Evolutionary conservation across 2,113 vertebrate species (phyloP).

Genomic region (Etia nguti): DNA sequence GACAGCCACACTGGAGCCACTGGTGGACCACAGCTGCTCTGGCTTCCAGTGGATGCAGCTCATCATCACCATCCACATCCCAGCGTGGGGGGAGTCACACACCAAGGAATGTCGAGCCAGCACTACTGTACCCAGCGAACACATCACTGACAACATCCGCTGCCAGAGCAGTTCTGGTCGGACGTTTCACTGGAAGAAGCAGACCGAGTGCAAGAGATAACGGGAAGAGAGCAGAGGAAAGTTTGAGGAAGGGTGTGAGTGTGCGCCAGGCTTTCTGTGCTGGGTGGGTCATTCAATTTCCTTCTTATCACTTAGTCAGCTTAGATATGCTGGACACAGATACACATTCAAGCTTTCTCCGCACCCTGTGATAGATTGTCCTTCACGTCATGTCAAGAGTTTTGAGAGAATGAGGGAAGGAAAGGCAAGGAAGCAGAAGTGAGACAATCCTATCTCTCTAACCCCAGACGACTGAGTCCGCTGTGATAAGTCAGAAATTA

Average conservation of each 20-base stretch:
- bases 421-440: neutral
- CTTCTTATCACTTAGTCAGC: neutral
- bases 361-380: slow-evolving; percentile 43
- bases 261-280: neutral
- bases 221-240: neutral
- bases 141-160: slow-evolving; percentile 11
- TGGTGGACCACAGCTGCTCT: slow-evolving; percentile 22
- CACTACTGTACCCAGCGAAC: neutral
- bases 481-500: slow-evolving; percentile 17
- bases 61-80: slow-evolving; percentile 5
- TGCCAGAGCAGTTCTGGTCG: neutral
- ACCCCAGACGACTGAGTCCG: slow-evolving; percentile 22
- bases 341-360: slow-evolving; percentile 46
- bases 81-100: neutral
- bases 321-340: slow-evolving; percentile 31
- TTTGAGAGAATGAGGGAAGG: neutral
- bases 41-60: neutral
- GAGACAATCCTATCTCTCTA: slow-evolving; percentile 45
- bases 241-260: neutral
- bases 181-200: neutral
- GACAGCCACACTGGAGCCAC: slow-evolving; percentile 1
- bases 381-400: neutral
- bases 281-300: neutral
- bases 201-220: neutral
- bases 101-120: slow-evolving; percentile 27